These are phyloP conservation scores for Meteorus sp. DNA, from an alignment of 1,140 invertebrate genomes.

Conservation along the genomic window DNA sequence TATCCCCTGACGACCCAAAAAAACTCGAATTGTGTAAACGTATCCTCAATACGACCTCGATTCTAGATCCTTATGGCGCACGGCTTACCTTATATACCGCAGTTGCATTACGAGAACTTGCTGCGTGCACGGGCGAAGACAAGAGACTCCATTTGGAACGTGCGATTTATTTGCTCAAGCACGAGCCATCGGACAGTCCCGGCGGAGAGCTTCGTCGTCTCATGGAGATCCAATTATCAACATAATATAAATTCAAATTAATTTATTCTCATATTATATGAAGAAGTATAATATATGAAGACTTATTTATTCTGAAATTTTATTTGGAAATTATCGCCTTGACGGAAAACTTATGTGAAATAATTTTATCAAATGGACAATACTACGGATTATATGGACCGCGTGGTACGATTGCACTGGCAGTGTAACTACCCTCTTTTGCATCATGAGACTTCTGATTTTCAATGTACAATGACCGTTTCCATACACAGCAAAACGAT, in stretches of 20 bases:
- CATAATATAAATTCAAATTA: constrained; percentile 13
- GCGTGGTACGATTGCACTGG: constrained; percentile 24
- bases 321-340: neutral
- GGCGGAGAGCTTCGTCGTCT: constrained; percentile 57
- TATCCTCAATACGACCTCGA: constrained; percentile 65
- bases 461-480: neutral
- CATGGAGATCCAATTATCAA: constrained; percentile 42
- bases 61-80: constrained; percentile 70
- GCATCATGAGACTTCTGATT: constrained; percentile 8
- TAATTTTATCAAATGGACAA: neutral
- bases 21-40: constrained; percentile 69
- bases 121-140: constrained; percentile 61
- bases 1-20: constrained; percentile 62
- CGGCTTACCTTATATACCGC: constrained; percentile 71
- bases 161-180: constrained; percentile 55
- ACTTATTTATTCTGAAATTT: too few species aligned
- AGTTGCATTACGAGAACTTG: constrained; percentile 72
- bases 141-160: constrained; percentile 49
- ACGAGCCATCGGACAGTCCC: constrained; percentile 58
- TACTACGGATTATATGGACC: constrained; percentile 24
- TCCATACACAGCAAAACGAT: constrained; percentile 6
- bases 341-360: neutral
- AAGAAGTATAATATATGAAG: too few species aligned
- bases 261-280: neutral
- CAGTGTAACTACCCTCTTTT: constrained; percentile 5